phyloP scores from a whole-genome alignment of 2,888 invertebrate genomes.

The Frankliniella fusca region DNA sequence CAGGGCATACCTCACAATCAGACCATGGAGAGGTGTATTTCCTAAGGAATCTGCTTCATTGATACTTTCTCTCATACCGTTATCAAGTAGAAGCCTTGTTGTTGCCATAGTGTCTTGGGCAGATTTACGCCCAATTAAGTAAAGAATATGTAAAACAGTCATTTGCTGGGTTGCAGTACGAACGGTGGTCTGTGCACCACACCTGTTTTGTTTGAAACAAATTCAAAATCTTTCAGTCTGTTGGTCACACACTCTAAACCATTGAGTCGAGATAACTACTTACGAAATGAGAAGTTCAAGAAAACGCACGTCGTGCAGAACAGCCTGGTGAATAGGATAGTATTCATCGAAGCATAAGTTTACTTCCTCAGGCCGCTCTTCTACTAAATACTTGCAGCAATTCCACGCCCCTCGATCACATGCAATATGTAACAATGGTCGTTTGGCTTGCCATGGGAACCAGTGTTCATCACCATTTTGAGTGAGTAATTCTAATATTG shows the following conservation, averaged over 20 bases:
- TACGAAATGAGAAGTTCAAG: conserved; percentile 57
- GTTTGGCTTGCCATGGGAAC: conserved; percentile 52
- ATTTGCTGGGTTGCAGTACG: conserved; percentile 67
- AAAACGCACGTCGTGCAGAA: conserved; percentile 66
- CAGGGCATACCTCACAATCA: conserved; percentile 57
- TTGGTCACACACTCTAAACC: neutral
- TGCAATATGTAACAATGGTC: conserved; percentile 62
- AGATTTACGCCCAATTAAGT: conserved; percentile 63
- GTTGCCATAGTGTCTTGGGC: conserved; percentile 68
- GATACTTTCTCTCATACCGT: conserved; percentile 67
- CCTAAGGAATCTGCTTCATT: conserved; percentile 68
- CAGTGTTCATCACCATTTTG: conserved; percentile 67
- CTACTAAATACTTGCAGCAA: conserved; percentile 63
- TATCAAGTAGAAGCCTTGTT: conserved; percentile 63
- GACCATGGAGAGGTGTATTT: conserved; percentile 68
- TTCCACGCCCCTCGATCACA: conserved; percentile 69
- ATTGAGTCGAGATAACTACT: conserved; percentile 21
- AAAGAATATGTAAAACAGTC: conserved; percentile 64
- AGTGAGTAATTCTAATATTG: conserved; percentile 60
- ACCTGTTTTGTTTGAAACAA: conserved; percentile 42
- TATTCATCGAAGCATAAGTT: conserved; percentile 69
- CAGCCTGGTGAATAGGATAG: conserved; percentile 72
- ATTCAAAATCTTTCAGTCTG: neutral
- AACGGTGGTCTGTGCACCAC: conserved; percentile 67
- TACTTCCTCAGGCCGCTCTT: conserved; percentile 63